A percentile compares a stretch with the other conserved stretches of the same genome.
phyloP scores from a whole-genome alignment of 35 echinoderm and acorn worm species.

The Apostichopus parvimensis region DNA sequence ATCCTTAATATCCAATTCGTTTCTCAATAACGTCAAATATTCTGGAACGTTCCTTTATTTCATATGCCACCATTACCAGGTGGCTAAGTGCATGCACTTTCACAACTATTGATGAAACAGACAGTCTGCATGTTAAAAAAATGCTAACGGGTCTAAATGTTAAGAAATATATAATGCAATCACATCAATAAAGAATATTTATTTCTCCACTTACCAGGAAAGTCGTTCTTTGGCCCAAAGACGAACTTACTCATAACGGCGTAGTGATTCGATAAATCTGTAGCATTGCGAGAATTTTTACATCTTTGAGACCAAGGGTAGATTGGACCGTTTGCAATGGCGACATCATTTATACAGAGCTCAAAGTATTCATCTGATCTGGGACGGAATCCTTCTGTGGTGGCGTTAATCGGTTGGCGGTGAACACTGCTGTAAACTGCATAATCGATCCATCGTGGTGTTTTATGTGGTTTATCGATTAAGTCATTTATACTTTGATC shows the following conservation, averaged over 20 bases:
- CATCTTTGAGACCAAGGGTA: constrained; percentile 60
- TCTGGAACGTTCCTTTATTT: too few relatives aligned
- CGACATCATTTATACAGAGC: constrained; percentile 55
- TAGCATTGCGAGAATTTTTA: constrained; percentile 36
- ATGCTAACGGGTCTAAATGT: not conserved
- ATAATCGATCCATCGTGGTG: constrained; percentile 68
- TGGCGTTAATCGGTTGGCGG: constrained; percentile 52
- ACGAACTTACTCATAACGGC: constrained; percentile 69
- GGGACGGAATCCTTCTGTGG: constrained; percentile 56
- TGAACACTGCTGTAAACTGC: constrained; percentile 67
- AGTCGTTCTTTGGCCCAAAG: constrained; percentile 11
- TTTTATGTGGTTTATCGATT: constrained; percentile 36
- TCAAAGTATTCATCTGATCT: constrained; percentile 42
- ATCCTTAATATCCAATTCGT: too few relatives aligned
- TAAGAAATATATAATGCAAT: not conserved
- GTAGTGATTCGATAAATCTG: constrained; percentile 73
- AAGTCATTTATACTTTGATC: constrained; percentile 74
- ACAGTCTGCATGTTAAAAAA: not conserved
- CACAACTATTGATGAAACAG: too few relatives aligned
- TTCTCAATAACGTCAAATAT: too few relatives aligned
- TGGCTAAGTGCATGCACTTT: too few relatives aligned
- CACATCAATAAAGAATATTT: not conserved
- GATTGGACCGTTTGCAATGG: constrained; percentile 31
- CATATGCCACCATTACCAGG: too few relatives aligned
- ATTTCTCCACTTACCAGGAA: not conserved